phyloP scores from a whole-genome alignment of 2,888 invertebrate species.

The Orthosia cruda region DNA sequence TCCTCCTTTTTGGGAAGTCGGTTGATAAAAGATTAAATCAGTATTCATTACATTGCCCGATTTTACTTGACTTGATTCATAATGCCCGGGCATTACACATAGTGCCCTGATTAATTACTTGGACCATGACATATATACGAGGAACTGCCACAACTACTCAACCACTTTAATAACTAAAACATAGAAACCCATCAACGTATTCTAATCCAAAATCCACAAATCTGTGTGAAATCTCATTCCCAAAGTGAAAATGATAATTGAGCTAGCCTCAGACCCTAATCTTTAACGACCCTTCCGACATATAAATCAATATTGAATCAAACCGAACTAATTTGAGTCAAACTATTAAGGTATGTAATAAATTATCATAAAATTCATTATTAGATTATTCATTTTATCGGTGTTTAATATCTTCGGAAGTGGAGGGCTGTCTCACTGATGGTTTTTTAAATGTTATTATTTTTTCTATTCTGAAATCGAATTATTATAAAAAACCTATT shows the following conservation, averaged over 20 bases:
- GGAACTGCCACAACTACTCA: neutral
- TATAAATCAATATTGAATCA: constrained; percentile 62
- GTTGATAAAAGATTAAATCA: too few relatives aligned
- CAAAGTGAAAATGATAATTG: constrained; percentile 40
- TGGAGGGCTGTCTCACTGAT: neutral
- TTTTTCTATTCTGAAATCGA: too few relatives aligned
- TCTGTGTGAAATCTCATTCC: constrained; percentile 29
- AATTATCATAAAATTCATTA: constrained; percentile 59
- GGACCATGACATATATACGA: too few relatives aligned
- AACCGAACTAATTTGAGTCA: too few relatives aligned
- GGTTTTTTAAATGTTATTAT: too few relatives aligned
- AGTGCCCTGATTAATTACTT: too few relatives aligned
- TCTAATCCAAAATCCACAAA: neutral
- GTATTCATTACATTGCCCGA: too few relatives aligned
- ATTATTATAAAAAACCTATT: too few relatives aligned
- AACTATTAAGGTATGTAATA: constrained; percentile 50
- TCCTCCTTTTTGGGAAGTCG: too few relatives aligned
- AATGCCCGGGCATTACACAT: too few relatives aligned
- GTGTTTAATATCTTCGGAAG: constrained; percentile 6
- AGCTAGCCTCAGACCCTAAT: constrained; percentile 21
- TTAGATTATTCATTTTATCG: constrained; percentile 40
- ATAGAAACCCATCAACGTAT: neutral
- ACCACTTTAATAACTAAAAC: neutral
- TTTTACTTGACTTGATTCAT: too few relatives aligned
- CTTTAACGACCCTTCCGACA: constrained; percentile 34